Base-by-base conservation (phyloP, 2,113 vertebrate genomes). In the Indri indri region DNA sequence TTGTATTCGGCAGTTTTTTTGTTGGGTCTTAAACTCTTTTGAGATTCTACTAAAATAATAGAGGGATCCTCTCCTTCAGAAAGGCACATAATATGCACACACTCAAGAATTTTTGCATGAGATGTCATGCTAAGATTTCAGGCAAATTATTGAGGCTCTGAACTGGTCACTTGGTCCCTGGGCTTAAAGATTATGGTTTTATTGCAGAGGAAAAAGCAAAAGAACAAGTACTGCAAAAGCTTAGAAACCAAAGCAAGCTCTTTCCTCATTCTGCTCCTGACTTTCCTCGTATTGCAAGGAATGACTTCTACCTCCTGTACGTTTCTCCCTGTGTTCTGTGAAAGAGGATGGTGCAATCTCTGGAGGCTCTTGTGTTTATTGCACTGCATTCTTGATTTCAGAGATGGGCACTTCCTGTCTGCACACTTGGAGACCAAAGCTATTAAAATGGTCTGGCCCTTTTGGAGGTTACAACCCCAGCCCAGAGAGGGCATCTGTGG, bases 1-100 rank as follows among this genome's bases (percentile, higher is more conserved):
- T 93, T 84, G 73, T 88, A 57, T 37, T 84, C 42, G 79, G 47
- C 14, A 61, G 13, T 76, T 95, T 91, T 42, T 65, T 34, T 2
- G 73, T 22, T 23, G 79, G 30, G 12, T 95, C 32, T 87, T 94
- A 18, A 87, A 61, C 57, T 92, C 63, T 90, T 77, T 91, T 79
- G 61, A 77, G 30, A 79, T 83, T 61, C 79, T 87, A 18, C n/a
- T 68, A 79, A 77, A 86, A 85, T 54, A 88, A 47, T 57, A 84
- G 16, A 63, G 11, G 1, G 9, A 81, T 96, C 45, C 32, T 92
- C 4, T 91, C 73, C 61, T 59, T 14, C 5, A n/a, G 88, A 70
- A 74, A 77, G 47, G 50, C 25, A 70, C 18, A 61, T 9, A 27
- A 32, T 40, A 54, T 52, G 1, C 9, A 45, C 27, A 77, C 50